Base-by-base conservation (phyloP, 2,888 invertebrate genomes). In the Pachymerium ferrugineum region DNA sequence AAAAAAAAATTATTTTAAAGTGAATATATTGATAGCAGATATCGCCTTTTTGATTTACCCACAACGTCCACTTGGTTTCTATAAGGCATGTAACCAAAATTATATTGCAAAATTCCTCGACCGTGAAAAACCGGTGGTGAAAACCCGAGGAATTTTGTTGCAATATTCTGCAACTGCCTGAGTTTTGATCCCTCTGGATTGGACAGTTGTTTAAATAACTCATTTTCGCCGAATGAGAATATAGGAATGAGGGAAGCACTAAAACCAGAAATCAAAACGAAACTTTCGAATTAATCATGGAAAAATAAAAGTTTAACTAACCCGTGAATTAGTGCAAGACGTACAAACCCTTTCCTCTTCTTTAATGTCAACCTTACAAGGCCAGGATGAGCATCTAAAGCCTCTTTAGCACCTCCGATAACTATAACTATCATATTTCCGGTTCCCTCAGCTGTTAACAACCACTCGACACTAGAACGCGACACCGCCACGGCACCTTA, bases 71-170 rank as follows among this genome's bases (percentile, higher is more conserved):
- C 87, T 1, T 92, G 92, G 75, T 85, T 86, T 35, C 96, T 86
- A 68, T 88, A 86, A 0, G 97, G 97, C 73, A 97, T 83, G 6
- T 94, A 82, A 0, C 97, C 97, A 80, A 91, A 92, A 0, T 88
- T 88, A 80, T 97, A 97, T 81, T 97, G 96, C 81, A 97, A 93
- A 75, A 97, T 85, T 2, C 97, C 97, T 35, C 97, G 85, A 0
- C 94, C 94, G 33, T 89, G 83, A 0, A 90, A 88, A 70, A 93
- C 82, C 91, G n/a, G n/a, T n/a, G n/a, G n/a, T n/a, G n/a, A n/a
- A n/a, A n/a, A n/a, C n/a, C n/a, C n/a, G n/a, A n/a, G n/a, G n/a
- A n/a, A n/a, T n/a, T n/a, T n/a, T n/a, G n/a, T n/a, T n/a, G n/a
- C n/a, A n/a, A n/a, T n/a, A n/a, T n/a, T n/a, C n/a, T n/a, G n/a